phyloP scores from a whole-genome alignment of 2,888 invertebrate species.

The Stenodema calcarata region DNA sequence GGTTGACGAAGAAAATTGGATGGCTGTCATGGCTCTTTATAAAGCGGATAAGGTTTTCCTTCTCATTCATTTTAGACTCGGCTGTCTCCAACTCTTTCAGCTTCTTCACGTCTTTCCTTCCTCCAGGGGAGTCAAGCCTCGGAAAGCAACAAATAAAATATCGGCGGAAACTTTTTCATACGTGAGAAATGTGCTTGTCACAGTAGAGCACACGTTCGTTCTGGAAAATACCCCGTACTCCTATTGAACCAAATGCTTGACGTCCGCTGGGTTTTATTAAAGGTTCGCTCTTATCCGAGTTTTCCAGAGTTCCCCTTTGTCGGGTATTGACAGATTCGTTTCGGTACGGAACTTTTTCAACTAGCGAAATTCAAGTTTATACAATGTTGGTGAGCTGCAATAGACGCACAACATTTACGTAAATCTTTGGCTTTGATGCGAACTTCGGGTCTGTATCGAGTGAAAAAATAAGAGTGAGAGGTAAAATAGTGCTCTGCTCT shows the following conservation, averaged over 20 bases:
- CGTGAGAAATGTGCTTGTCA: conserved; percentile 2
- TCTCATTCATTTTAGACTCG: not conserved
- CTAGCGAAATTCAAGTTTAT: not conserved
- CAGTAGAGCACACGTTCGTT: not conserved
- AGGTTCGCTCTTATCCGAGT: not conserved
- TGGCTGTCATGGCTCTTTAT: conserved; percentile 2
- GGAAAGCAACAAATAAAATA: not conserved
- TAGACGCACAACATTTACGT: too few species aligned
- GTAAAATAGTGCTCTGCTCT: too few species aligned
- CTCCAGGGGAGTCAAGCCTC: not conserved
- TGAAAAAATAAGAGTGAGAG: too few species aligned
- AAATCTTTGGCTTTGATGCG: too few species aligned
- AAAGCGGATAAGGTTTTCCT: not conserved
- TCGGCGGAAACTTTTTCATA: not conserved
- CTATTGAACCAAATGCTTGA: not conserved
- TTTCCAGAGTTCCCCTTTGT: not conserved
- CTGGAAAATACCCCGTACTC: not conserved
- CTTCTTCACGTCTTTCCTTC: not conserved
- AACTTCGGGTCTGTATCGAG: too few species aligned
- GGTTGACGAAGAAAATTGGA: not conserved
- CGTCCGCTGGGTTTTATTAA: conserved; percentile 1
- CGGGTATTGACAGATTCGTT: not conserved
- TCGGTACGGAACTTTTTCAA: not conserved
- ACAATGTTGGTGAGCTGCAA: too few species aligned
- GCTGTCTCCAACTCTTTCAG: not conserved